Percentiles rank a stretch among this genome's conserved stretches.
Evolutionary conservation across 1,140 invertebrate species (phyloP).

Genomic region (Nebria ingens): DNA sequence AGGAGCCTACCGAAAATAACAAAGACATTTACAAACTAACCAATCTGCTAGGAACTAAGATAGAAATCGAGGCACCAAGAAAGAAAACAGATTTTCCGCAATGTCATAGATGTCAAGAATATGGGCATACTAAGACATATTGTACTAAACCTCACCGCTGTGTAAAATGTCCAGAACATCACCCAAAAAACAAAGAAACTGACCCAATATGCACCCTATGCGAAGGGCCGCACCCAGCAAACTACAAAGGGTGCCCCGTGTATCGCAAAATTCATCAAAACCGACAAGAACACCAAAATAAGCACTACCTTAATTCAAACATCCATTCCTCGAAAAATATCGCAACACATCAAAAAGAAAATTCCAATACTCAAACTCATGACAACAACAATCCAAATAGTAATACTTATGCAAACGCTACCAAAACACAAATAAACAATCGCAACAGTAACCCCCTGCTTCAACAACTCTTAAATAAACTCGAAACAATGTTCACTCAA

Average conservation of each 20-base stretch:
- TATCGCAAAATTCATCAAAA: slow-evolving; percentile 21
- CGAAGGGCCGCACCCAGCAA: slow-evolving; percentile 28
- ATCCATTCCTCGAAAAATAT: neutral
- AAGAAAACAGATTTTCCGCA: slow-evolving; percentile 24
- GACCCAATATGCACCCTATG: slow-evolving; percentile 28
- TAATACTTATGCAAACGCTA: slow-evolving; percentile 3
- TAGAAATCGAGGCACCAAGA: slow-evolving; percentile 22
- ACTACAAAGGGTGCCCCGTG: slow-evolving; percentile 28
- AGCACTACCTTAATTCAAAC: too few relatives aligned
- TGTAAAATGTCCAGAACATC: slow-evolving; percentile 30
- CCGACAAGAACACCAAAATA: neutral
- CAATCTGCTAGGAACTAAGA: slow-evolving; percentile 19
- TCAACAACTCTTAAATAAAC: slow-evolving; percentile 12
- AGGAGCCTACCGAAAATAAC: slow-evolving; percentile 24
- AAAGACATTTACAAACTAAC: slow-evolving; percentile 26
- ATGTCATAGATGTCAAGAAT: slow-evolving; percentile 29
- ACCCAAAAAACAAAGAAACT: slow-evolving; percentile 21
- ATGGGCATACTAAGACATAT: slow-evolving; percentile 30
- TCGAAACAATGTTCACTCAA: slow-evolving; percentile 12
- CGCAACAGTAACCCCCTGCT: slow-evolving; percentile 12
- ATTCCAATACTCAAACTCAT: neutral
- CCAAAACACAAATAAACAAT: slow-evolving; percentile 9
- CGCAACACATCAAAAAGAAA: neutral
- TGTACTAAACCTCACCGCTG: slow-evolving; percentile 23
- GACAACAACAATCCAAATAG: slow-evolving; percentile 9